phyloP scores from a whole-genome alignment of 2,888 invertebrate genomes.

The Sisyra nigra region DNA sequence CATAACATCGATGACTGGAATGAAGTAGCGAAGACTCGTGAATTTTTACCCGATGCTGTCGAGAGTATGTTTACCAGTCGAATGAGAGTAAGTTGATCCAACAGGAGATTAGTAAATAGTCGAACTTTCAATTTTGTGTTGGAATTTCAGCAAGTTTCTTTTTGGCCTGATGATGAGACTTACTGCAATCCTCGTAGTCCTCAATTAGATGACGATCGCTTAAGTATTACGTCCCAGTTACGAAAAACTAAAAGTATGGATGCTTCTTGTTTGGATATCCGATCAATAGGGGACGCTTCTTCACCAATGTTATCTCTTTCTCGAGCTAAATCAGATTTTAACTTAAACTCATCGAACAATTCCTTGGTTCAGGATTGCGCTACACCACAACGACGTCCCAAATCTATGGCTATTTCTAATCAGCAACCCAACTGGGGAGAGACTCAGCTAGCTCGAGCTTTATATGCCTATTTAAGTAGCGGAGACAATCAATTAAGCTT shows the following conservation, averaged over 20 bases:
- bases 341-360: slow-evolving; percentile 59
- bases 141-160: slow-evolving; percentile 50
- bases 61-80: slow-evolving; percentile 67
- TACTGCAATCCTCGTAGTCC: slow-evolving; percentile 45
- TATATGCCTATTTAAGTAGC: slow-evolving; percentile 79
- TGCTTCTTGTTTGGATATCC: slow-evolving; percentile 71
- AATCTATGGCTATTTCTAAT: slow-evolving; percentile 41
- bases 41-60: slow-evolving; percentile 64
- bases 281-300: slow-evolving; percentile 48
- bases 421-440: slow-evolving; percentile 41
- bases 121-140: slow-evolving; percentile 1
- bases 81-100: slow-evolving; percentile 42
- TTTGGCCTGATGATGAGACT: slow-evolving; percentile 63
- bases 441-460: slow-evolving; percentile 63
- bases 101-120: background rate
- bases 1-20: slow-evolving; percentile 78
- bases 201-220: slow-evolving; percentile 50
- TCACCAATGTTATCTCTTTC: slow-evolving; percentile 50
- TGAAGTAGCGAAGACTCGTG: slow-evolving; percentile 72
- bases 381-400: slow-evolving; percentile 36
- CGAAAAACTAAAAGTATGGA: slow-evolving; percentile 81
- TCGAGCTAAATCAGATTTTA: slow-evolving; percentile 77
- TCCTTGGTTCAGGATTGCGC: slow-evolving; percentile 36
- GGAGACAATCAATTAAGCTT: slow-evolving; percentile 87
- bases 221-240: slow-evolving; percentile 61